Base-by-base conservation (phyloP, 2,113 vertebrate species). In the Monarcha castaneiventris region DNA sequence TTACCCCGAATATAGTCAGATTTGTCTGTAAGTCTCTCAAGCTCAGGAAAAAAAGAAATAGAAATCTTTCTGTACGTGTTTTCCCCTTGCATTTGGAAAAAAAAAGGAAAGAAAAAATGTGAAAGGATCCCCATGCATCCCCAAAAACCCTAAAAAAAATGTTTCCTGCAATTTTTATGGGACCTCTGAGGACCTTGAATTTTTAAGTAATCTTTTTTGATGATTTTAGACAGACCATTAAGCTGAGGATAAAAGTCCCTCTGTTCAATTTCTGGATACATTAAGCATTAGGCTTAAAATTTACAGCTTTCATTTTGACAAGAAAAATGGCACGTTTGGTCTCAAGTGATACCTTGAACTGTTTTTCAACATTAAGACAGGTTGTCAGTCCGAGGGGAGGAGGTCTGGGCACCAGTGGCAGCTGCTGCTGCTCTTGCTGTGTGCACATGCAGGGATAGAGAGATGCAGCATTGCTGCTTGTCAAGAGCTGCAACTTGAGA, bases 271-370 rank as follows among this genome's bases (percentile, higher is more conserved):
- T 98, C 97, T 98, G 96, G 97, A 97, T 97, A 98, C 97, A 98
- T 98, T 98, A 98, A 98, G 96, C 96, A 97, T 98, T 98, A 97
- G 91, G 95, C 95, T 98, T 97, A 96, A 98, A 97, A 98, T 98
- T 98, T 98, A 98, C 95, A 97, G 97, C 97, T 97, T 97, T 97
- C 97, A 95, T 97, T 98, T 98, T 98, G 98, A 98, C 97, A 98
- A 97, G 97, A 97, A 97, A 98, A 98, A 98, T 97, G 97, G 96
- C 97, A 98, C 78, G 56, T 97, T 97, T 97, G 97, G 96, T 97
- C 97, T 97, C 96, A 54, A 97, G 97, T 91, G 97, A 96, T 97
- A 97, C 97, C 96, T 97, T 96, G 96, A 97, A 97, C 97, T 97
- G 97, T 97, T 97, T 97, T 95, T 98, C 97, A 98, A 95, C 96